Conservation (phyloP, 2,888 invertebrate genomes). For the Ormyrus labotus region DNA sequence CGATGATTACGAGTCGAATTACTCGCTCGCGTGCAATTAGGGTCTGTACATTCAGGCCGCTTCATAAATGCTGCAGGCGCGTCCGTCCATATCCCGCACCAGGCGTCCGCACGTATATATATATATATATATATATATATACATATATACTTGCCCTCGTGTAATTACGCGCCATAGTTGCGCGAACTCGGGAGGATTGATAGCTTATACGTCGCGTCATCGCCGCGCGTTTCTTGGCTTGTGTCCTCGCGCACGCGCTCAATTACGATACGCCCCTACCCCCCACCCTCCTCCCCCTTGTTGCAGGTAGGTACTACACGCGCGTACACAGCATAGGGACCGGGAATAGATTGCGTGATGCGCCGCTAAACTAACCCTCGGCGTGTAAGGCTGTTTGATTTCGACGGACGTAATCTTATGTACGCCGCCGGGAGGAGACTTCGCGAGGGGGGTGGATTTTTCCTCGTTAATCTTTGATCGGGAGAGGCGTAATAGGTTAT, state of each 20-base stretch:
- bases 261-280: not conserved
- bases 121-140: constrained; percentile 7
- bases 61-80: constrained; percentile 28
- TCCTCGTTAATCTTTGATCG: not conserved
- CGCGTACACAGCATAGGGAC: not conserved
- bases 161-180: not conserved
- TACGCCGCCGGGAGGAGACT: not conserved
- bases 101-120: not conserved
- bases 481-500: not conserved
- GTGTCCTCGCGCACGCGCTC: not conserved
- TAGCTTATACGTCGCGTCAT: not conserved
- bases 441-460: not conserved
- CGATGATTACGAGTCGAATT: constrained; percentile 43
- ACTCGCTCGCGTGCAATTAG: constrained; percentile 46
- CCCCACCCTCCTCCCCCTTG: not conserved
- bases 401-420: constrained; percentile 1
- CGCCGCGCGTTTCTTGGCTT: not conserved
- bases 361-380: not conserved
- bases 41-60: not conserved
- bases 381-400: not conserved
- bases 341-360: constrained; percentile 20
- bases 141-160: not conserved
- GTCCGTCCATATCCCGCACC: not conserved
- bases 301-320: not conserved
- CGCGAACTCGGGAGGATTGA: not conserved